These are phyloP conservation scores for Smittia sp. DNA, from an alignment of 2,888 invertebrate species.

Conservation along the genomic window DNA sequence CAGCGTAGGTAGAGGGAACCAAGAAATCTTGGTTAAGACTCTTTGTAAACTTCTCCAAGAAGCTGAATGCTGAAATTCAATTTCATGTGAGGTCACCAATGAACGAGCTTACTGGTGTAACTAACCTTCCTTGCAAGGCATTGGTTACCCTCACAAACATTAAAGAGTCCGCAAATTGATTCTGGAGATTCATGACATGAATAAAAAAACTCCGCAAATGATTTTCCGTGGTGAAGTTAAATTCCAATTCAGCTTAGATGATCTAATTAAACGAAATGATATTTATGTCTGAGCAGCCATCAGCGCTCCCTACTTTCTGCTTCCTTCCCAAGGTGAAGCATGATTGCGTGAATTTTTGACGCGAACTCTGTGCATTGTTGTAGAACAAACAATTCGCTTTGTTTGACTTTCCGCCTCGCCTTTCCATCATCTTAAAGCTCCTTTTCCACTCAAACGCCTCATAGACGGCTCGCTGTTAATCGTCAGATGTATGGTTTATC, in stretches of 20 bases:
- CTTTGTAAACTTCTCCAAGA: background rate
- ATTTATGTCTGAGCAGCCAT: background rate
- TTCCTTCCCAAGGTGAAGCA: background rate
- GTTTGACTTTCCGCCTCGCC: background rate
- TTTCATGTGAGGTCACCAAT: too few species aligned
- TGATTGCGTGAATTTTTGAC: background rate
- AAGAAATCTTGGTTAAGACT: background rate
- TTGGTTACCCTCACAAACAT: too few species aligned
- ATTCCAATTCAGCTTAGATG: background rate
- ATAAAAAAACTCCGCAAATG: background rate
- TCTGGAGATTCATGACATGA: background rate
- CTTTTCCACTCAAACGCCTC: background rate
- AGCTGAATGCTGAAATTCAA: too few species aligned
- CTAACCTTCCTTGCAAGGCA: background rate
- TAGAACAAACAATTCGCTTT: background rate
- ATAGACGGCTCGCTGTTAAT: background rate
- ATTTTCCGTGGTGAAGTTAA: conserved; percentile 5
- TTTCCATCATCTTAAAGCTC: background rate
- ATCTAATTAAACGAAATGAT: conserved; percentile 4
- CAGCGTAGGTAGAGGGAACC: background rate
- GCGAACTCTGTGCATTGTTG: too few species aligned
- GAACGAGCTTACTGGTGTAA: background rate
- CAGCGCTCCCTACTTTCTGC: background rate
- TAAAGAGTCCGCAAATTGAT: too few species aligned
- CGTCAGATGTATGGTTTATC: background rate